Conservation (phyloP, 1,140 invertebrate species). For the Bombus fervidus region DNA sequence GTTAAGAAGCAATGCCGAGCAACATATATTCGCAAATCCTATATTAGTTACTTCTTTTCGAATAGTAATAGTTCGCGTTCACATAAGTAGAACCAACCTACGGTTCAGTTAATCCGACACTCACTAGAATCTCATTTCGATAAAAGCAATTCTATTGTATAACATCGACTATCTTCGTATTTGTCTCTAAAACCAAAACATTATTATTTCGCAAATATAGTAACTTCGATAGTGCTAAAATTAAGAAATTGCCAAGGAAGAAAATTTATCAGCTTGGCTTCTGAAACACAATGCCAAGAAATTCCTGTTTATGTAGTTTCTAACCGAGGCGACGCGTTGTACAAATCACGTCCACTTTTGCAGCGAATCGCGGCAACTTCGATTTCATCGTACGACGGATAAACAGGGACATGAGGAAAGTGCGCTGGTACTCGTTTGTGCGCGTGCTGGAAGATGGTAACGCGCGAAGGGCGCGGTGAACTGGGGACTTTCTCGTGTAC, state of each 20-base stretch:
- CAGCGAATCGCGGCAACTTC: conserved; percentile 41
- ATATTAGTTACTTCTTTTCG: too few relatives aligned
- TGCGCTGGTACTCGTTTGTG: conserved; percentile 46
- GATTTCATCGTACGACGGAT: conserved; percentile 29
- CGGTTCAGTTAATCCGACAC: too few relatives aligned
- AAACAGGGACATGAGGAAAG: conserved; percentile 42
- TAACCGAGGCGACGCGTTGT: not conserved
- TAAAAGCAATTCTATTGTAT: too few relatives aligned
- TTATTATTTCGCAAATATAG: too few relatives aligned
- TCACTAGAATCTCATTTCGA: too few relatives aligned
- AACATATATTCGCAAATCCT: too few relatives aligned
- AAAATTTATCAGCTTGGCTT: not conserved
- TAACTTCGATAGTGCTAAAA: not conserved
- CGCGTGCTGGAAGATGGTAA: conserved; percentile 39
- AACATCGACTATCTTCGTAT: too few relatives aligned
- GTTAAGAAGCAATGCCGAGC: not conserved
- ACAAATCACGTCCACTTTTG: conserved; percentile 49
- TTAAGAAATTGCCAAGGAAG: not conserved
- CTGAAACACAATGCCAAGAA: not conserved
- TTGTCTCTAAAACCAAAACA: too few relatives aligned
- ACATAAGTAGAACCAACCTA: too few relatives aligned
- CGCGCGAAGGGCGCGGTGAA: conserved; percentile 14
- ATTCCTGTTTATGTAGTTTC: not conserved
- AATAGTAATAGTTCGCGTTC: too few relatives aligned
- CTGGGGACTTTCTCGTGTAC: conserved; percentile 64